Evolutionary conservation across 2,888 invertebrate species (phyloP).

Genomic region (Lasius fuliginosus): DNA sequence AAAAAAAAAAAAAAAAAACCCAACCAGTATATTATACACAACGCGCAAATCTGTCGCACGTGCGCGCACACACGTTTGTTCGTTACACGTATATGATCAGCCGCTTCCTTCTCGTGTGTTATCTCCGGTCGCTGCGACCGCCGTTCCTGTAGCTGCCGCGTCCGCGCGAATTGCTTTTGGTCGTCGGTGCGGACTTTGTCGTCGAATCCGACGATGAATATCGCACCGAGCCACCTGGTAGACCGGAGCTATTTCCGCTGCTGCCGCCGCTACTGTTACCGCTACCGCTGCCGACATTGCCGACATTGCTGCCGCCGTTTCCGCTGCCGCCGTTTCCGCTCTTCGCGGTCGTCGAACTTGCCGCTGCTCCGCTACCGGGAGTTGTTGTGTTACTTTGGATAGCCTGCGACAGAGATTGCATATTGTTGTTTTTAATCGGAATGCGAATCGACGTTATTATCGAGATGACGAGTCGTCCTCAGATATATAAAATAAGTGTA

Average conservation of each 20-base stretch:
- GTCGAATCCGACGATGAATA: slow-evolving; percentile 77
- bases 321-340: slow-evolving; percentile 75
- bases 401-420: slow-evolving; percentile 67
- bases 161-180: slow-evolving; percentile 82
- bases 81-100: slow-evolving; percentile 66
- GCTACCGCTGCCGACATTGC: neutral
- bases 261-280: neutral
- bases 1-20: slow-evolving; percentile 45
- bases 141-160: slow-evolving; percentile 83
- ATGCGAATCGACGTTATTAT: neutral
- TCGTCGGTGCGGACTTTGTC: slow-evolving; percentile 77
- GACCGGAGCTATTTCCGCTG: slow-evolving; percentile 64
- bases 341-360: slow-evolving; percentile 80
- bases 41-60: slow-evolving; percentile 58
- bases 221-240: slow-evolving; percentile 75
- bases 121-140: slow-evolving; percentile 84
- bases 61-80: slow-evolving; percentile 43
- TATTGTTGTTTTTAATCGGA: neutral
- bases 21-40: slow-evolving; percentile 78
- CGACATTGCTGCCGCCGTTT: slow-evolving; percentile 42
- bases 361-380: slow-evolving; percentile 74
- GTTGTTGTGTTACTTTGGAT: slow-evolving; percentile 80
- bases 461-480: neutral
- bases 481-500: neutral
- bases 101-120: slow-evolving; percentile 77